Evolutionary conservation across 2,113 vertebrate genomes (phyloP).

Genomic region (crab-eating macaque (Macaca fascicularis)): T2T-MFA8v1.1 NC_088375.1:4027001-4027500

Average conservation of each 20-base stretch:
- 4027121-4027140: neutral
- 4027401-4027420: too few species aligned
- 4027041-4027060: neutral
- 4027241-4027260: neutral
- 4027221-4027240: fast-evolving
- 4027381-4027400: too few species aligned
- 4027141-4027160: neutral
- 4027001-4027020: neutral
- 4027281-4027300: neutral
- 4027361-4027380: neutral
- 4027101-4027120: neutral
- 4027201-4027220: neutral
- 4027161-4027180: neutral
- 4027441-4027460: too few species aligned
- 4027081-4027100: neutral
- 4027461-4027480: too few species aligned
- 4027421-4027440: too few species aligned
- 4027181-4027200: neutral
- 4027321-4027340: neutral
- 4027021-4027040: neutral
- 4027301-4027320: neutral
- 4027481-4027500: too few species aligned
- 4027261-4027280: neutral
- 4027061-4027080: neutral
- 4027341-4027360: neutral